phyloP scores from a whole-genome alignment of 2,888 invertebrate genomes.

The Leptarthrus brevirostris region DNA sequence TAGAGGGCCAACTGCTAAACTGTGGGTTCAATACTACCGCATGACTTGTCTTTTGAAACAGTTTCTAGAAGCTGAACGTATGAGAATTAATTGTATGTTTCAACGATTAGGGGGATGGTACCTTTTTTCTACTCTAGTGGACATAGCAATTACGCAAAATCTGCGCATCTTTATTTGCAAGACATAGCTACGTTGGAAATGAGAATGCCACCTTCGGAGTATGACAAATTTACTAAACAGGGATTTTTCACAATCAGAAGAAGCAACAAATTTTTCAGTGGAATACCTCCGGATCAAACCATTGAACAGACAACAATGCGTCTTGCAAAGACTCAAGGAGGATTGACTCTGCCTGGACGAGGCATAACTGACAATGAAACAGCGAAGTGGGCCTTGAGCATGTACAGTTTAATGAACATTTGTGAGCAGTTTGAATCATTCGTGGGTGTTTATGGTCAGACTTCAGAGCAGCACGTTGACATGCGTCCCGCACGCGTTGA shows the following conservation, averaged over 20 bases:
- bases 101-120: neutral
- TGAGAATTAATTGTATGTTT: neutral
- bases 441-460: neutral
- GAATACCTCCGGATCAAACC: neutral
- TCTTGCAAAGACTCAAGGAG: neutral
- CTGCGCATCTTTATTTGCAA: neutral
- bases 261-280: neutral
- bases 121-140: neutral
- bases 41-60: slow-evolving; percentile 17
- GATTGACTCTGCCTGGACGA: neutral
- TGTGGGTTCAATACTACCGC: slow-evolving; percentile 40
- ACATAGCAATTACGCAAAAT: neutral
- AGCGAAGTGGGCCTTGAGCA: neutral
- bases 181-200: neutral
- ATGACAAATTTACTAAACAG: neutral
- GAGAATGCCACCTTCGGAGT: neutral
- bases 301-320: slow-evolving; percentile 6
- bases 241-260: slow-evolving; percentile 10
- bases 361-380: neutral
- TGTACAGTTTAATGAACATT: neutral
- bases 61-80: slow-evolving; percentile 30
- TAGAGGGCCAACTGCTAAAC: no score
- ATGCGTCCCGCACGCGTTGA: neutral
- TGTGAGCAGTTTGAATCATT: neutral
- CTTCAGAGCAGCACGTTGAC: slow-evolving; percentile 10